These are phyloP conservation scores for Rhynchonycteris naso DNA, from an alignment of 2,797 vertebrate genomes.

Conservation along the genomic window DNA sequence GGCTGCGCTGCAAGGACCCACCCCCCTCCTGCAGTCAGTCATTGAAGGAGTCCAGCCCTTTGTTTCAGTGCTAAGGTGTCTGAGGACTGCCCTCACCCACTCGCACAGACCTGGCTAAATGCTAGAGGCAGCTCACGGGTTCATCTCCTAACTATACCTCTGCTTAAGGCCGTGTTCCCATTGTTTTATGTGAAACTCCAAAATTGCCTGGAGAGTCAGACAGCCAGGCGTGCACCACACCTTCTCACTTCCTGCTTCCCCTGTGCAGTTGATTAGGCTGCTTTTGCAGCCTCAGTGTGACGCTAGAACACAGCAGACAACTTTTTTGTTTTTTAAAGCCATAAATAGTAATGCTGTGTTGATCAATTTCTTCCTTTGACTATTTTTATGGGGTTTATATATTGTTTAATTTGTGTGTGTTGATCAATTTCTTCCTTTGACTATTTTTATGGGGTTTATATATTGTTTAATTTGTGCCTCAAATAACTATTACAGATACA, in stretches of 20 bases:
- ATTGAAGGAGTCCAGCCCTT: not conserved
- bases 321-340: not conserved
- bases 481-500: not conserved
- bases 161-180: not conserved
- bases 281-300: not conserved
- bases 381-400: too few relatives aligned
- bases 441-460: not conserved
- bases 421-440: not conserved
- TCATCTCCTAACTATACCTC: not conserved
- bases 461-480: not conserved
- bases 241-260: not conserved
- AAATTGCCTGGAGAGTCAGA: not conserved
- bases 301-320: not conserved
- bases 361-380: not conserved
- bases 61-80: not conserved
- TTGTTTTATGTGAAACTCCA: not conserved
- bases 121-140: not conserved
- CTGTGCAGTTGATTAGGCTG: not conserved
- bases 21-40: not conserved
- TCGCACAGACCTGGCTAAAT: not conserved
- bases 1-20: not conserved
- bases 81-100: not conserved
- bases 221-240: not conserved
- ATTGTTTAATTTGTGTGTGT: too few relatives aligned
- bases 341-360: not conserved